phyloP scores from a whole-genome alignment of 37 sponge, comb jelly and placozoan species.

The Sycon ciliatum region DNA sequence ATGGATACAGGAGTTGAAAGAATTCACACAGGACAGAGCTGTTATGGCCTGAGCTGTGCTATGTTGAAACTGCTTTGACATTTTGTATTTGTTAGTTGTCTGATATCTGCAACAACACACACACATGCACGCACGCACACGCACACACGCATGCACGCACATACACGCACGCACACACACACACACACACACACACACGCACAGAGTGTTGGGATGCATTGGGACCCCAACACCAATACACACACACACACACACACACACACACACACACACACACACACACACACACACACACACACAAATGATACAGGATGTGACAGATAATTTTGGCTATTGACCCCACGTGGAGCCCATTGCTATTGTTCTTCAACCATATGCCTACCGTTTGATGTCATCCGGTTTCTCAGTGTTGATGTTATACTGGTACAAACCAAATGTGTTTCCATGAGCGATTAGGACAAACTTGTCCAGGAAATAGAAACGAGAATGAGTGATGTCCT shows the following conservation, averaged over 20 bases:
- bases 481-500: slow-evolving; percentile 50
- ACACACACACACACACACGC: slow-evolving; percentile 19
- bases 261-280: neutral
- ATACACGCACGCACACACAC: slow-evolving; percentile 17
- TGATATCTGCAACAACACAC: slow-evolving; percentile 47
- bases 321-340: neutral
- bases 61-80: slow-evolving; percentile 36
- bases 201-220: too few species aligned
- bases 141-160: neutral
- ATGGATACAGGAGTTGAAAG: slow-evolving; percentile 84
- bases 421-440: slow-evolving; percentile 66
- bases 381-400: slow-evolving; percentile 85
- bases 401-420: slow-evolving; percentile 63
- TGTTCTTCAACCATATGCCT: neutral
- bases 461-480: slow-evolving; percentile 99
- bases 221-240: neutral
- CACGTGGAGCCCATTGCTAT: neutral
- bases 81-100: slow-evolving; percentile 31
- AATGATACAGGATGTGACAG: neutral
- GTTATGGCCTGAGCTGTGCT: slow-evolving; percentile 65
- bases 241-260: neutral
- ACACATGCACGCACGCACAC: neutral
- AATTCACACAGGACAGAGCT: slow-evolving; percentile 61
- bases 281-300: slow-evolving; percentile 32
- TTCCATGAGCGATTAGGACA: slow-evolving; percentile 56